Percentiles rank a stretch among this genome's conserved stretches.
phyloP scores from a whole-genome alignment of 2,113 vertebrate species.

The Tachuris rubrigastra region DNA sequence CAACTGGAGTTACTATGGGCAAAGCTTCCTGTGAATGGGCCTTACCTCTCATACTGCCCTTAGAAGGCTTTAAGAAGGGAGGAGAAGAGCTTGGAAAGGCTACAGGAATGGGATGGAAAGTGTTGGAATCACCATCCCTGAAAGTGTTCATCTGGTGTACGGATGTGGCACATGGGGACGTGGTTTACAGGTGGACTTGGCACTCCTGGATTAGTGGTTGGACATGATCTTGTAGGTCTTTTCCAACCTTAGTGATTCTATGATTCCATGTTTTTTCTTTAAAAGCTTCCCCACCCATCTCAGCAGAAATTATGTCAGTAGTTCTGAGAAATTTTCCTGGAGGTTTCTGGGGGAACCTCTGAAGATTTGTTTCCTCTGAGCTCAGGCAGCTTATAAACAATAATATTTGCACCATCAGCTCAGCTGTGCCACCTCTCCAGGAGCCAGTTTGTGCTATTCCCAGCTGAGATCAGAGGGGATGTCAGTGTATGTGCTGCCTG shows the following conservation, averaged over 20 bases:
- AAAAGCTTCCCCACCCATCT: neutral
- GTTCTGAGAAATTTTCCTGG: neutral
- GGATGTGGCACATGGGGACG: neutral
- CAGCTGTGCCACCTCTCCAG: neutral
- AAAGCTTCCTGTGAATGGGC: neutral
- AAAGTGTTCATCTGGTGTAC: neutral
- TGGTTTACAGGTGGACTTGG: neutral
- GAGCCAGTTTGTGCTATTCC: neutral
- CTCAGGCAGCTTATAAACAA: neutral
- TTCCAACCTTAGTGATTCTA: neutral
- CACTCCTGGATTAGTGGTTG: neutral
- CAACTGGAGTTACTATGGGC: neutral
- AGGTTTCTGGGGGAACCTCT: neutral
- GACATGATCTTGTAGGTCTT: neutral
- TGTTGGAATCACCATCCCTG: neutral
- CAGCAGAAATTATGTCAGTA: neutral
- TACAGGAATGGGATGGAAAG: neutral
- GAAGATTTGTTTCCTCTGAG: neutral
- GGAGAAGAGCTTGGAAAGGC: neutral
- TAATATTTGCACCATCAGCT: neutral
- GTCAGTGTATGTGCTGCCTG: neutral
- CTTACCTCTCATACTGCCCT: neutral
- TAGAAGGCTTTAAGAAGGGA: neutral
- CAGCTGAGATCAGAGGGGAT: neutral
- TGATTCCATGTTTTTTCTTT: neutral